A percentile compares a stretch with the other conserved stretches of the same genome.
phyloP scores from a whole-genome alignment of 2,113 vertebrate genomes.

The Piprites chloris region DNA sequence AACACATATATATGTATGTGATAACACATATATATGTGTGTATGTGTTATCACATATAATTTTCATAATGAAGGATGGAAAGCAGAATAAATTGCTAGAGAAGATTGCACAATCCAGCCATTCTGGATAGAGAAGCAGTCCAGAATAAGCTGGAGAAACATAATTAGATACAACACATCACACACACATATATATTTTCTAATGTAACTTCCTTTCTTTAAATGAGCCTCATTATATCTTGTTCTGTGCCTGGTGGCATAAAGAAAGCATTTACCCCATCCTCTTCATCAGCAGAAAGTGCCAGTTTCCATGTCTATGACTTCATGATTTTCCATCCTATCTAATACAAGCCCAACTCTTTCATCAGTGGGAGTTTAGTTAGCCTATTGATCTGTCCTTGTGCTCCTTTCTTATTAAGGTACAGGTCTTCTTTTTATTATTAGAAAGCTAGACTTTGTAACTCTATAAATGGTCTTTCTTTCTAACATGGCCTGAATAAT shows the following conservation, averaged over 20 bases:
- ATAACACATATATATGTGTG: too few species aligned
- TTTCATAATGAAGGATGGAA: too few species aligned
- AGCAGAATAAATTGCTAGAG: too few species aligned
- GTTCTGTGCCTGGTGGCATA: neutral
- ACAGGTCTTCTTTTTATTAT: neutral
- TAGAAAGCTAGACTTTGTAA: neutral
- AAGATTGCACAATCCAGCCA: too few species aligned
- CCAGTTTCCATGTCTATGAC: neutral
- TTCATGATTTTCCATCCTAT: neutral
- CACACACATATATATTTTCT: neutral
- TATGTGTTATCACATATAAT: too few species aligned
- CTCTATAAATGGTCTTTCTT: neutral
- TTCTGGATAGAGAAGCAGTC: too few species aligned
- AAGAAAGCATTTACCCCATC: neutral
- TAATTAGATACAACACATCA: too few species aligned
- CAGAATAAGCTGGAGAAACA: too few species aligned
- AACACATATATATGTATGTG: too few species aligned
- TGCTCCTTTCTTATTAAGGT: neutral
- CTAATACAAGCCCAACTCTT: neutral
- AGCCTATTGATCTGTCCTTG: neutral
- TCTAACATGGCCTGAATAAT: neutral
- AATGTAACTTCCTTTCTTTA: neutral
- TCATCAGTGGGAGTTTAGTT: neutral
- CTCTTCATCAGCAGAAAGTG: neutral
- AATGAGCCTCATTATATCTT: neutral